Base-by-base conservation (phyloP, 2,113 vertebrate genomes). In the Dipodomys ordii region DNA sequence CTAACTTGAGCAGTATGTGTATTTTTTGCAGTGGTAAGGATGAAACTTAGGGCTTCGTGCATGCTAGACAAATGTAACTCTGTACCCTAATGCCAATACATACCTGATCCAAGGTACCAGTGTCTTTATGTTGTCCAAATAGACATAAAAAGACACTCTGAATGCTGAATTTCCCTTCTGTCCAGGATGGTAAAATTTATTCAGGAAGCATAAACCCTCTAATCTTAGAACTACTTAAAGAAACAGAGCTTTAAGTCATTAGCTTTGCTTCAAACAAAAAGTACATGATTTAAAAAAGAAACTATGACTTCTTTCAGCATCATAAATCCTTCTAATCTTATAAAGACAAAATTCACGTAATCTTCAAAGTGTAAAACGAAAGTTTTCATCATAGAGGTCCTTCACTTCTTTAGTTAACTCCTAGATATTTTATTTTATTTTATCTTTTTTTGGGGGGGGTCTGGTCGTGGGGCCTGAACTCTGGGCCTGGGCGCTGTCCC, bases 201-300 rank as follows among this genome's bases (percentile, higher is more conserved):
- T 87, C 23, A 77, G 85, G 46, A 92, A 95, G 53, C 11, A 9
- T 32, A 84, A 93, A 62, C 2, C 25, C 85, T 68, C 35, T 22
- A 57, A 77, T 74, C 22, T 69, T 92, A 78, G 83, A 80, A 32
- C 6, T 72, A 78, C 57, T 64, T 73, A 77, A 86, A 68, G 73
- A 83, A 72, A 82, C n/a, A 25, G 30, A 85, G 4, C 10, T 69
- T 84, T 67, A 89, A 57, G 25, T 87, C 57, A 82, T 93, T 78
- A 77, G 32, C 18, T 27, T 93, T 88, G 18, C 15, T 94, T 95
- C 89, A 39, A 91, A 94, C 49, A 91, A 92, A 87, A 77, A 64
- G 18, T 60, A 80, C 6, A n/a, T 79, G 13, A 64, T 85, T 91
- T 20, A 9, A 74, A 94, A 92, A 83, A 88, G 46, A 90, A 91